Evolutionary conservation across 2,113 vertebrate species (phyloP), one percentile per base, ranked within the genome.

Genomic region (Willisornis vidua): DNA sequence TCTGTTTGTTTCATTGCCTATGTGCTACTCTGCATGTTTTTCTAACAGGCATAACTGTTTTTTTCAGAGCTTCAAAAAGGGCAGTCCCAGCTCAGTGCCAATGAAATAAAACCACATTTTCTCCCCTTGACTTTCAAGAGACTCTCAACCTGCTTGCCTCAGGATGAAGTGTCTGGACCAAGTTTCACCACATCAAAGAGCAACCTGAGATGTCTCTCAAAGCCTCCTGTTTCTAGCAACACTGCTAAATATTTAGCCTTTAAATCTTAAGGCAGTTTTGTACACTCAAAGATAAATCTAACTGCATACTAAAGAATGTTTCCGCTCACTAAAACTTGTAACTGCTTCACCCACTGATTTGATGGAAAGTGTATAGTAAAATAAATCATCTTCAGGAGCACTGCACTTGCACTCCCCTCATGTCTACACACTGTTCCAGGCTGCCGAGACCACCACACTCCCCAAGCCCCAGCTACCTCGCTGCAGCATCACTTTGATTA

Each of bases 391-490:
- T 46, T 71, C 59, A 54, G 51, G 16, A 79, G 29, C 23, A 37
- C 26, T 37, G 22, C 29, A 31, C 37, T 57, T 80, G 70, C 13
- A 52, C 14, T 25, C 15, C 14, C 4, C 57, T 63, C 35, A 68
- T 26, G 33, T 23, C 45, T 45, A 16, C 41, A 54, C 26, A 46
- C 28, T 2, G 0, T 41, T 45, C 24, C 24, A 54, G 25, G 31
- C 58, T 61, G n/a, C 52, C 59, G 39, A n/a, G 48, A 54, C 28
- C 26, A 14, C 74, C 63, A 45, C 0, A 0, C 6, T 86, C 24
- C 57, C 54, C 12, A 7, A n/a, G 17, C 7, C 29, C 55, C 3
- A 0, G 49, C 14, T n/a, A 65, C 52, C 29, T 43, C 5, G 0
- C 61, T 67, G 43, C 61, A 83, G 39, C 8, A 3, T 48, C 43